Evolutionary conservation across 2,888 invertebrate species (phyloP).

Genomic region (Empis stercorea): DNA sequence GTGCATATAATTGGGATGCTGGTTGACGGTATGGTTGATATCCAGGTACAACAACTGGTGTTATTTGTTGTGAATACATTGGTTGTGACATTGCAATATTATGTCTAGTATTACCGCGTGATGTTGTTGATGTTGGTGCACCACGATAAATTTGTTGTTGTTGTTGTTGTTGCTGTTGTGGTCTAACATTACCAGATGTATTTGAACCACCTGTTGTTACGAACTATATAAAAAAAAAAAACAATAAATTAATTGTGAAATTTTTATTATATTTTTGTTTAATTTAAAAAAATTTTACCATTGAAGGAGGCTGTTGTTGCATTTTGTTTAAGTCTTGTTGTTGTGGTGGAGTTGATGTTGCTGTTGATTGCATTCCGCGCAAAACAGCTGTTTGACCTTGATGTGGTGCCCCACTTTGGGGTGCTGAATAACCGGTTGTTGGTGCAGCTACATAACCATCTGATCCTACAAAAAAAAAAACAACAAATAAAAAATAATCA

Average conservation of each 20-base stretch:
- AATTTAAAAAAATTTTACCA: constrained; percentile 19
- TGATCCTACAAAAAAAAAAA: constrained; percentile 17
- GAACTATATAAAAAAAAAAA: too few relatives aligned
- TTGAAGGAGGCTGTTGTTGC: constrained; percentile 27
- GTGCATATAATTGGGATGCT: constrained; percentile 16
- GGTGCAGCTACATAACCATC: constrained; percentile 36
- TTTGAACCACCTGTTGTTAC: constrained; percentile 6
- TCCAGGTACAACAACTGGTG: constrained; percentile 25
- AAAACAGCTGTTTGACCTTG: constrained; percentile 25
- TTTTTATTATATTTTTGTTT: background rate
- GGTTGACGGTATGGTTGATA: constrained; percentile 25
- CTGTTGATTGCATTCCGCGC: constrained; percentile 28
- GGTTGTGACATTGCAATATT: constrained; percentile 12
- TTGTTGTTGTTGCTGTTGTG: constrained; percentile 4
- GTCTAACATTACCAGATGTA: constrained; percentile 7
- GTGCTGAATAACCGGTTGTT: constrained; percentile 24
- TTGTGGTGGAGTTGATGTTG: constrained; percentile 23
- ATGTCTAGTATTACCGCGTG: constrained; percentile 17
- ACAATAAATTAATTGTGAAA: background rate
- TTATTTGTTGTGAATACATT: constrained; percentile 25
- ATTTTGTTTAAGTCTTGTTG: constrained; percentile 27
- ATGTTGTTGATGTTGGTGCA: constrained; percentile 20
- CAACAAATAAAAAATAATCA: background rate
- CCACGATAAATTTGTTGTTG: constrained; percentile 24
- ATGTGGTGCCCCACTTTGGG: constrained; percentile 23